phyloP scores from a whole-genome alignment of 1,140 invertebrate species.

The Dreissena rostriformis region DNA sequence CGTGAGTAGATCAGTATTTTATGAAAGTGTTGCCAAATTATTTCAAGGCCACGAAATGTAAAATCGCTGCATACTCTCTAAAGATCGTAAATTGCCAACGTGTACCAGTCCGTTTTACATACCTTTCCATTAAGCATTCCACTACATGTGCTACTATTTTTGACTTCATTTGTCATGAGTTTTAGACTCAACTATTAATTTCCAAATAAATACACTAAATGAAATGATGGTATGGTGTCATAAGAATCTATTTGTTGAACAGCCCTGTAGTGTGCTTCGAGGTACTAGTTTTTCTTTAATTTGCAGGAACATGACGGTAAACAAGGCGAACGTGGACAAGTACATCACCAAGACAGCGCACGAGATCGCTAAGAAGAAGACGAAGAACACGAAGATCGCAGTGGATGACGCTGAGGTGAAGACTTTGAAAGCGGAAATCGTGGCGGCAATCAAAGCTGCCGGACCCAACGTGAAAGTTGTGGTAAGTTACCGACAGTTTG shows the following conservation, averaged over 20 bases:
- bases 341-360: constrained; percentile 34
- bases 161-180: too few species aligned
- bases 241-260: too few species aligned
- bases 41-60: too few species aligned
- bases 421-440: background rate
- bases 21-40: too few species aligned
- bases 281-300: background rate
- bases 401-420: constrained; percentile 20
- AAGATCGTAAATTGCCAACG: too few species aligned
- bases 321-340: constrained; percentile 38
- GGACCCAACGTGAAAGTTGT: background rate
- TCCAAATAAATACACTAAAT: constrained; percentile 81
- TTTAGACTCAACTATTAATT: too few species aligned
- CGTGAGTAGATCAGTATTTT: background rate
- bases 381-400: constrained; percentile 19
- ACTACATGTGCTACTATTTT: too few species aligned
- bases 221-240: constrained; percentile 82
- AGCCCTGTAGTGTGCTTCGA: constrained; percentile 48
- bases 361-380: constrained; percentile 43
- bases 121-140: too few species aligned
- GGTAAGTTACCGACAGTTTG: constrained; percentile 9
- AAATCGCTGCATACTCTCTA: too few species aligned
- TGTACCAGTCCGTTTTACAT: too few species aligned
- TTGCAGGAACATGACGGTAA: constrained; percentile 44
- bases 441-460: background rate